phyloP scores from a whole-genome alignment of 2,113 vertebrate genomes.

The Clupea harengus region DNA sequence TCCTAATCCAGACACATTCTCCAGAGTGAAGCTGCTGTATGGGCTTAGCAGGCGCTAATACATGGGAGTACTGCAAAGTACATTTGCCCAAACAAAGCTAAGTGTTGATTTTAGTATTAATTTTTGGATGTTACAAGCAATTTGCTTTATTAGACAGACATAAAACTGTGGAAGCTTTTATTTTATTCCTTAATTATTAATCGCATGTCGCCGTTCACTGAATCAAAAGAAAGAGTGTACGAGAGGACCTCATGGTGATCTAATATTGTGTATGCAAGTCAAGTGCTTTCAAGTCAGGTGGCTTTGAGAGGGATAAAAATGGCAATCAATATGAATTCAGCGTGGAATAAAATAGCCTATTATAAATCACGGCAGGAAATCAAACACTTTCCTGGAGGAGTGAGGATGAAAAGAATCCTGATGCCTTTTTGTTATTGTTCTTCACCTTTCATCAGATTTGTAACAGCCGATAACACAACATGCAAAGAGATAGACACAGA shows the following conservation, averaged over 20 bases:
- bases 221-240: not conserved
- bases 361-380: constrained; percentile 31
- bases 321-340: constrained; percentile 38
- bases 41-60: not conserved
- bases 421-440: not conserved
- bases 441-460: constrained; percentile 22
- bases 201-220: not conserved
- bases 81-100: not conserved
- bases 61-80: not conserved
- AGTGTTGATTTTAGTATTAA: not conserved
- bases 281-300: constrained; percentile 30
- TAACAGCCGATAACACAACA: constrained; percentile 12
- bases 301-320: constrained; percentile 33
- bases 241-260: constrained; percentile 10
- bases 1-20: not conserved
- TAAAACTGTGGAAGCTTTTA: not conserved
- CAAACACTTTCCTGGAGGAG: constrained; percentile 23
- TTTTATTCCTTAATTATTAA: constrained; percentile 10
- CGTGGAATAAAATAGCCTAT: constrained; percentile 12
- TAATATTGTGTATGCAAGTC: constrained; percentile 10
- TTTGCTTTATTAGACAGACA: not conserved
- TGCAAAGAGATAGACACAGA: not conserved
- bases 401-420: constrained; percentile 29
- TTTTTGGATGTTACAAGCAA: not conserved
- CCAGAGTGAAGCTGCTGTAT: not conserved